phyloP scores from a whole-genome alignment of 2,113 vertebrate genomes.

The Sarotherodon lohbergeri region DNA sequence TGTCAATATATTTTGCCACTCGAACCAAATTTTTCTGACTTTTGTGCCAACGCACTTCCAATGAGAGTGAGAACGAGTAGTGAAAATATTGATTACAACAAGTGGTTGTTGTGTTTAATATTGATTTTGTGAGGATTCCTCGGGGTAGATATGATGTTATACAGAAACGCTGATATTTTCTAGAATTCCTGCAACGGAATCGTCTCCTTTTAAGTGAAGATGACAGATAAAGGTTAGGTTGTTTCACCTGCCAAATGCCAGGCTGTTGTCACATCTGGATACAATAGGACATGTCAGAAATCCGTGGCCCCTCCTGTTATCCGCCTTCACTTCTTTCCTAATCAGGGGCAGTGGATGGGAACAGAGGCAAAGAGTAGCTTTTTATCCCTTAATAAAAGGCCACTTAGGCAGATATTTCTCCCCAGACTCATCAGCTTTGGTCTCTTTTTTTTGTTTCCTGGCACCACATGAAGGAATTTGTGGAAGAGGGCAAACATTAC shows the following conservation, averaged over 20 bases:
- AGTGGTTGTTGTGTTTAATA: background rate
- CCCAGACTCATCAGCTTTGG: constrained; percentile 59
- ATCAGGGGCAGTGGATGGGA: constrained; percentile 50
- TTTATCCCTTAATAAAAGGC: constrained; percentile 73
- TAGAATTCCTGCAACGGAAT: background rate
- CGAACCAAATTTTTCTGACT: background rate
- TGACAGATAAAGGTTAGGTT: background rate
- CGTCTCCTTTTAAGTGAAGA: background rate
- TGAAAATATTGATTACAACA: background rate
- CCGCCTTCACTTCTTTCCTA: constrained; percentile 50
- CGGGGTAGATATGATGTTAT: background rate
- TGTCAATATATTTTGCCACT: background rate
- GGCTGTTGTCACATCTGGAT: constrained; percentile 50
- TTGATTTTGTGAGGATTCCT: background rate
- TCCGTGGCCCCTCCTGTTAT: constrained; percentile 21
- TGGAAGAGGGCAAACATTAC: constrained; percentile 54
- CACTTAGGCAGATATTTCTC: constrained; percentile 67
- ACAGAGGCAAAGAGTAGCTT: constrained; percentile 49
- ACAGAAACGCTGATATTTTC: background rate
- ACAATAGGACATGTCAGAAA: constrained; percentile 48
- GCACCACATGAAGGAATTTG: constrained; percentile 62
- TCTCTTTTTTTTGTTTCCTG: constrained; percentile 35
- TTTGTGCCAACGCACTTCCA: background rate
- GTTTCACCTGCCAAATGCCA: constrained; percentile 48
- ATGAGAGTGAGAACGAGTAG: background rate